These are phyloP conservation scores for Hirtodrosophila duncani DNA, from an alignment of 2,888 invertebrate species.

Conservation along the genomic window DNA sequence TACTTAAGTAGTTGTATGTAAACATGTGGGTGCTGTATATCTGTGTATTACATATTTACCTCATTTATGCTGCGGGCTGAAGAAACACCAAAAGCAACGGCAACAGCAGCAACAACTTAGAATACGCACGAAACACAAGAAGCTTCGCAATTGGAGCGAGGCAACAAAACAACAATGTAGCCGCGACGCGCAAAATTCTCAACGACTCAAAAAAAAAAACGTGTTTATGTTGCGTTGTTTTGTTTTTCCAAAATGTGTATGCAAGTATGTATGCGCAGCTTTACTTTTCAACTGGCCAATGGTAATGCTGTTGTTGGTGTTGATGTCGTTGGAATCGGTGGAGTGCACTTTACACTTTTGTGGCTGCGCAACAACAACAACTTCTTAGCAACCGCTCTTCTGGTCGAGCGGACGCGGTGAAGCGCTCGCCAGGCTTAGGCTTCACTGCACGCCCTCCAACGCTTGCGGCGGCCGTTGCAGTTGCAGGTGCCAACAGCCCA, in stretches of 20 bases:
- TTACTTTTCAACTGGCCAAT: conserved; percentile 7
- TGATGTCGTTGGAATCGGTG: no score
- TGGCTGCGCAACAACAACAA: no score
- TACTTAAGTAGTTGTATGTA: conserved; percentile 2
- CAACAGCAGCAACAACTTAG: conserved; percentile 5
- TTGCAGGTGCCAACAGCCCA: no score
- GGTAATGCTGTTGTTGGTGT: conserved; percentile 31
- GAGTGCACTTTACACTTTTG: conserved; percentile 73
- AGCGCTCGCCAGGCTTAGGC: no score
- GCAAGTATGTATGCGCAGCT: neutral
- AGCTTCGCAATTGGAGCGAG: conserved; percentile 53
- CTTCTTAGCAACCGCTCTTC: no score
- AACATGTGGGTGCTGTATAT: conserved; percentile 3
- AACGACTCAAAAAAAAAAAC: no score
- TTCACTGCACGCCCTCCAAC: no score
- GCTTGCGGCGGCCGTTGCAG: no score
- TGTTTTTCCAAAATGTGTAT: conserved; percentile 14
- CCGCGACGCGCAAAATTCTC: conserved; percentile 43
- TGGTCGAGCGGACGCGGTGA: no score
- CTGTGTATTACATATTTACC: conserved; percentile 40
- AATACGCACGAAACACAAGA: neutral
- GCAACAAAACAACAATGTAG: conserved; percentile 19
- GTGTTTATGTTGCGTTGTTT: conserved; percentile 11
- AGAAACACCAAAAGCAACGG: conserved; percentile 8
- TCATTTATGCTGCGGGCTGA: conserved; percentile 64